Conservation (phyloP, 1,140 invertebrate genomes). For the Parasteatoda tepidariorum region DNA sequence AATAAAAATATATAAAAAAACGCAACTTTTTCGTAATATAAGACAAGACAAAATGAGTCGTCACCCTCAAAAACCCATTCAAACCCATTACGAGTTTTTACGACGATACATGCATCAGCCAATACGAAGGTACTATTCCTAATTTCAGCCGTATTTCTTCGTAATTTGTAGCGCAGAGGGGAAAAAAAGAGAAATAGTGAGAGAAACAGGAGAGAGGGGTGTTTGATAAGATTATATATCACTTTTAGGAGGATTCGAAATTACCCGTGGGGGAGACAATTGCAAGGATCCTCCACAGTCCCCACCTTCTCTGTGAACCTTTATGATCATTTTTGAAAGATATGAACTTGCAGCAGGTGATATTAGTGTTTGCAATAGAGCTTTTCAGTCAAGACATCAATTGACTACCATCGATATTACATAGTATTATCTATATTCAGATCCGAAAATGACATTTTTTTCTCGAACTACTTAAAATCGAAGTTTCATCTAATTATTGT, state of each 20-base stretch:
- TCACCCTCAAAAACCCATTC: constrained; percentile 28
- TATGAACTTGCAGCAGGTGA: constrained; percentile 44
- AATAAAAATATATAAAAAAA: no score
- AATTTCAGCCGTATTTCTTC: constrained; percentile 50
- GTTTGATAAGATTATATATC: constrained; percentile 45
- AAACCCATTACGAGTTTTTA: constrained; percentile 37
- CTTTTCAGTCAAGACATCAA: no score
- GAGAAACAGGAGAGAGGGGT: neutral
- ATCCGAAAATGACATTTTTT: constrained; percentile 2
- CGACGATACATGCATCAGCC: neutral
- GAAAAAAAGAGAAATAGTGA: neutral
- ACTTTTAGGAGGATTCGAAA: constrained; percentile 26
- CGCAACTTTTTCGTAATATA: no score
- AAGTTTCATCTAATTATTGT: neutral
- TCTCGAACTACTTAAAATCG: neutral
- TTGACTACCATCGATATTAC: no score
- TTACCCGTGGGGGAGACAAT: constrained; percentile 26
- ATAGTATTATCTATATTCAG: constrained; percentile 40
- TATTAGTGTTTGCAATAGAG: no score
- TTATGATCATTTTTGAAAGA: no score
- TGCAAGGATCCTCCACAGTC: neutral
- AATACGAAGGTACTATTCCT: neutral
- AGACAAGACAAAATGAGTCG: constrained; percentile 45
- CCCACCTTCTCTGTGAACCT: constrained; percentile 6
- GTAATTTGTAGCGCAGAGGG: constrained; percentile 38